These are phyloP conservation scores for Hippoglossus hippoglossus DNA, from an alignment of 2,797 vertebrate genomes.

Conservation along the genomic window DNA sequence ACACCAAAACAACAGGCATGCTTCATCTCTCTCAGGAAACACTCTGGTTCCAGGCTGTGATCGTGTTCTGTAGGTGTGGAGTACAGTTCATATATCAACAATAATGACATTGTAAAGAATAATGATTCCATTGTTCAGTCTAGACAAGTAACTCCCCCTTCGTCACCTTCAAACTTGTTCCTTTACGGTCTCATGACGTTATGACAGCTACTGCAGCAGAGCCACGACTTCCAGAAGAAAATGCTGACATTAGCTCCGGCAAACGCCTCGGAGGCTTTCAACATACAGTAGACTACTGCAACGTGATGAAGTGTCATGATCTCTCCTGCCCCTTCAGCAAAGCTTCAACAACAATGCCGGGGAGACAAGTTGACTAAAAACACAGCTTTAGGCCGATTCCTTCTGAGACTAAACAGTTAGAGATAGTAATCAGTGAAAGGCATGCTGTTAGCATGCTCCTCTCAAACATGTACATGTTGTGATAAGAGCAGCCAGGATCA, in stretches of 20 bases:
- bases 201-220: conserved; percentile 19
- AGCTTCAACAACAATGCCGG: not conserved
- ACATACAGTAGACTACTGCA: conserved; percentile 43
- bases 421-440: not conserved
- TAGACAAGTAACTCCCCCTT: not conserved
- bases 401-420: not conserved
- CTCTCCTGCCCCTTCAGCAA: conserved; percentile 40
- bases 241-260: conserved; percentile 40
- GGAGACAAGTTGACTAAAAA: not conserved
- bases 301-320: conserved; percentile 53
- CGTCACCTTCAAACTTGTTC: not conserved
- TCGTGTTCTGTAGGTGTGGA: not conserved
- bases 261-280: conserved; percentile 29
- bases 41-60: not conserved
- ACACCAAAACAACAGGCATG: conserved; percentile 10
- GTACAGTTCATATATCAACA: not conserved
- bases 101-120: conserved; percentile 8
- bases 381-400: too few species aligned
- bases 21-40: not conserved
- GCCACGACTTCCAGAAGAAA: not conserved
- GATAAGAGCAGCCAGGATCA: not conserved
- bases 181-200: conserved; percentile 7
- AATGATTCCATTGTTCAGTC: conserved; percentile 7
- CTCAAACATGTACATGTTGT: not conserved
- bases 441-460: not conserved